phyloP scores from a whole-genome alignment of 2,113 vertebrate genomes.

The Lipophrys pholis region DNA sequence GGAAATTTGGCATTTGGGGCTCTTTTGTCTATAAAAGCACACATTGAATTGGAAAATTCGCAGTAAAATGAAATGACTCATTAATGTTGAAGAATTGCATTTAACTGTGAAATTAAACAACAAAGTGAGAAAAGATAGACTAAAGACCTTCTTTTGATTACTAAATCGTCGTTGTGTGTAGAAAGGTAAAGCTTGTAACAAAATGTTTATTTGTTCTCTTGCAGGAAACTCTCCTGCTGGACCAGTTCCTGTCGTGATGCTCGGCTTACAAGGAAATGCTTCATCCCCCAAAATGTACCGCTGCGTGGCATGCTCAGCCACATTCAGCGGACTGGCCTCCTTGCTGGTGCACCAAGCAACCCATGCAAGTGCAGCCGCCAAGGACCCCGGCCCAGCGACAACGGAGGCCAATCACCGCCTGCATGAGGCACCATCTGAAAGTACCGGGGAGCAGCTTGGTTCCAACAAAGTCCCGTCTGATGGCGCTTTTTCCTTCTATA shows the following conservation, averaged over 20 bases:
- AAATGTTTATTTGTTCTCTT: not conserved
- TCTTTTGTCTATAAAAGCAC: too few species aligned
- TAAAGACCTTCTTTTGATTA: too few species aligned
- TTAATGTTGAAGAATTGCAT: too few species aligned
- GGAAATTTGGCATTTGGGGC: too few species aligned
- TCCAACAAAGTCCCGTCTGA: conserved; percentile 22
- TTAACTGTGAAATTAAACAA: too few species aligned
- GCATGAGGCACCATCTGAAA: conserved; percentile 49
- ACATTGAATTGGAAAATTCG: too few species aligned
- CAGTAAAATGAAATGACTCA: too few species aligned
- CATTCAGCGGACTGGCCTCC: conserved; percentile 80
- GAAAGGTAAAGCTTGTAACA: too few species aligned
- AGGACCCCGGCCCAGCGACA: conserved; percentile 43
- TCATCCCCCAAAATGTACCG: conserved; percentile 77
- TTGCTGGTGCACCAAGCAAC: conserved; percentile 82
- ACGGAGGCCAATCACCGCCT: conserved; percentile 23
- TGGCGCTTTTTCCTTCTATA: conserved; percentile 62
- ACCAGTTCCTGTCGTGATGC: conserved; percentile 70
- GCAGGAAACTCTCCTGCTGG: conserved; percentile 47
- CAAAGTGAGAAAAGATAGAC: too few species aligned
- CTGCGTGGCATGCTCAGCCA: conserved; percentile 83
- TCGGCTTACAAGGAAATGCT: conserved; percentile 79
- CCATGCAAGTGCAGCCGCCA: conserved; percentile 51
- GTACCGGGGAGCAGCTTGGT: conserved; percentile 41
- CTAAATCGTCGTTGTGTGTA: too few species aligned